Conservation (phyloP, 2,888 invertebrate species). For the Hofmannophila pseudospretella region DNA sequence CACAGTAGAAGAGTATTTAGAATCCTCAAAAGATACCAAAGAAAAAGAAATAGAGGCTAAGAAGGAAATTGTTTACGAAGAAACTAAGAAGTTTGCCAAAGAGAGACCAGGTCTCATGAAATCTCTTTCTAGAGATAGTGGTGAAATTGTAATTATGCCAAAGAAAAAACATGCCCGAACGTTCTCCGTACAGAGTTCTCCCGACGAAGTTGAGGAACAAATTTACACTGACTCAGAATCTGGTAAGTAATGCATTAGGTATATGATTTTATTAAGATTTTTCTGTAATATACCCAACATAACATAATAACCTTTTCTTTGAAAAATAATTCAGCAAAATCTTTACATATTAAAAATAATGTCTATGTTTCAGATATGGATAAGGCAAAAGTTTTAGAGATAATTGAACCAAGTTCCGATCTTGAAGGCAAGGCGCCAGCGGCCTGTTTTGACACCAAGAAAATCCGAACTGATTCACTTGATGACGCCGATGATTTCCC, state of each 20-base stretch:
- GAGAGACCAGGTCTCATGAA: constrained; percentile 65
- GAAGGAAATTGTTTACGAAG: constrained; percentile 47
- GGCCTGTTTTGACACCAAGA: constrained; percentile 65
- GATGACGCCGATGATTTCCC: constrained; percentile 75
- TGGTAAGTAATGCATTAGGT: constrained; percentile 47
- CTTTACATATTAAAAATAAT: too few relatives aligned
- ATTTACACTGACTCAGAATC: constrained; percentile 76
- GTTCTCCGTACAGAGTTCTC: constrained; percentile 73
- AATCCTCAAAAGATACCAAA: constrained; percentile 39
- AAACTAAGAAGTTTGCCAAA: constrained; percentile 45
- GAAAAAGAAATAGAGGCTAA: constrained; percentile 40
- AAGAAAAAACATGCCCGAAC: constrained; percentile 69
- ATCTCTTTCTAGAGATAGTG: constrained; percentile 68
- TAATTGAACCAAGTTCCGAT: constrained; percentile 70
- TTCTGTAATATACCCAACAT: too few relatives aligned
- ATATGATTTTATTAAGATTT: too few relatives aligned
- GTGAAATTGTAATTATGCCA: constrained; percentile 66
- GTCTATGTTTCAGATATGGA: constrained; percentile 70
- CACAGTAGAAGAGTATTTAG: constrained; percentile 59
- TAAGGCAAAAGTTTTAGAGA: constrained; percentile 72
- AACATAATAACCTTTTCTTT: too few relatives aligned
- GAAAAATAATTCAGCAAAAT: too few relatives aligned
- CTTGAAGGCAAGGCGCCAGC: constrained; percentile 50
- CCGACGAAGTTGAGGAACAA: constrained; percentile 74
- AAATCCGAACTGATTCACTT: constrained; percentile 68